These are phyloP conservation scores for Gryllus longicercus DNA, from an alignment of 2,888 invertebrate genomes.

Conservation along the genomic window DNA sequence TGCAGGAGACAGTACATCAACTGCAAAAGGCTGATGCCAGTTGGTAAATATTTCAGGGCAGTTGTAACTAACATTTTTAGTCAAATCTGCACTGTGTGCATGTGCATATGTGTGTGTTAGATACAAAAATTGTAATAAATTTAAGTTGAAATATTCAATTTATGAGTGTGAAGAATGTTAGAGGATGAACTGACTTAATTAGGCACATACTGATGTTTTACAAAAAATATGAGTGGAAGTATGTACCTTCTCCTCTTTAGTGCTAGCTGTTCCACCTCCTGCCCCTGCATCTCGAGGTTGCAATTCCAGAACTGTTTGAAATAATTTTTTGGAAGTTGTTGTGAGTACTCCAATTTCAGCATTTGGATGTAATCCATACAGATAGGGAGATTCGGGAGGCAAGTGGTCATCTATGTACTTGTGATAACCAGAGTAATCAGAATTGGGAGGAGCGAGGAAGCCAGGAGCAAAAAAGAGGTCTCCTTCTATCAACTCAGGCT, in stretches of 20 bases:
- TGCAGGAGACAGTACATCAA: too few relatives aligned
- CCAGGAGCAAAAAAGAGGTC: constrained; percentile 78
- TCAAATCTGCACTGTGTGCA: too few relatives aligned
- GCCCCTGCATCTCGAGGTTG: constrained; percentile 80
- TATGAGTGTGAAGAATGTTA: neutral
- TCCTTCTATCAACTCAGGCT: constrained; percentile 64
- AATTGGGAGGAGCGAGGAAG: constrained; percentile 83
- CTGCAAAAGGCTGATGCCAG: too few relatives aligned
- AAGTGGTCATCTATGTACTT: constrained; percentile 80
- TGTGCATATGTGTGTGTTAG: too few relatives aligned
- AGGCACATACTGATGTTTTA: neutral
- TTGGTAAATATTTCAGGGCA: too few relatives aligned
- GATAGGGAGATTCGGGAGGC: constrained; percentile 81
- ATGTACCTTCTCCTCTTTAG: constrained; percentile 74
- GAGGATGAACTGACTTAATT: neutral
- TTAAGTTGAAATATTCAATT: neutral
- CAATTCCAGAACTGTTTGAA: constrained; percentile 81
- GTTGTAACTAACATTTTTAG: too few relatives aligned
- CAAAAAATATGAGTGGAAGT: neutral
- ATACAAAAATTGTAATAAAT: neutral
- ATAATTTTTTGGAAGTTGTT: constrained; percentile 77
- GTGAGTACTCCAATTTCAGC: constrained; percentile 93
- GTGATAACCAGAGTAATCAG: constrained; percentile 84
- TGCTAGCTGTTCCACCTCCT: constrained; percentile 63
- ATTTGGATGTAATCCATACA: constrained; percentile 91